A percentile compares a stretch with the other conserved stretches of the same genome.
Evolutionary conservation across 2,113 vertebrate species (phyloP).

Genomic region (Phyllostomus discolor): DNA sequence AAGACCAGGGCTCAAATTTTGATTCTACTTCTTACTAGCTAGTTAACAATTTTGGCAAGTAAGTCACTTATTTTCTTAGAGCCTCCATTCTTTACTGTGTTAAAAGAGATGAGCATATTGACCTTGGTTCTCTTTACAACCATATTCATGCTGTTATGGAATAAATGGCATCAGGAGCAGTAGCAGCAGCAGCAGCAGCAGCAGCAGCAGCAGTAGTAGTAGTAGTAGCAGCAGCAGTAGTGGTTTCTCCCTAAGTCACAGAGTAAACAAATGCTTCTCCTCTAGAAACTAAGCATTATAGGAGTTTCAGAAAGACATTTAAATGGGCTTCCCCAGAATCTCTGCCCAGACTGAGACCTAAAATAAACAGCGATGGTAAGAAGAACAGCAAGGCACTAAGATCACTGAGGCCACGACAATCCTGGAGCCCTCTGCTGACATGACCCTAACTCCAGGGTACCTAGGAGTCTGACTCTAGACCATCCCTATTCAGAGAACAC

Average conservation of each 20-base stretch:
- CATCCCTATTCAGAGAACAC: neutral
- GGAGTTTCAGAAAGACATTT: slow-evolving; percentile 8
- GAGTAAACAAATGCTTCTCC: neutral
- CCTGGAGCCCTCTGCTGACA: neutral
- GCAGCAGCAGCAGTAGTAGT: no score
- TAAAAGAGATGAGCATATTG: slow-evolving; percentile 11
- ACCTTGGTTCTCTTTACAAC: neutral
- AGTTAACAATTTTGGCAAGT: neutral
- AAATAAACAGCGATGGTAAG: neutral
- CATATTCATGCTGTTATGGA: neutral
- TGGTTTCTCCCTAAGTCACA: neutral
- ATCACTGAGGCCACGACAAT: neutral
- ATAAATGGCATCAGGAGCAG: neutral
- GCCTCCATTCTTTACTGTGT: neutral
- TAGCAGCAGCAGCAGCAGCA: neutral
- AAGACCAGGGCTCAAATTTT: neutral
- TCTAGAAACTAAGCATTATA: neutral
- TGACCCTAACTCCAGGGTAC: neutral
- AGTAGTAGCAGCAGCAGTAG: neutral
- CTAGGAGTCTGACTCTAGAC: neutral
- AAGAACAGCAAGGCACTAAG: neutral
- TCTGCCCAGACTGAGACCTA: neutral
- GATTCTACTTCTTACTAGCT: neutral
- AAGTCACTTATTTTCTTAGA: slow-evolving; percentile 4
- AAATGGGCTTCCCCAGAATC: neutral